phyloP scores from a whole-genome alignment of 2,888 invertebrate genomes.

The Cosmopolites sordidus region DNA sequence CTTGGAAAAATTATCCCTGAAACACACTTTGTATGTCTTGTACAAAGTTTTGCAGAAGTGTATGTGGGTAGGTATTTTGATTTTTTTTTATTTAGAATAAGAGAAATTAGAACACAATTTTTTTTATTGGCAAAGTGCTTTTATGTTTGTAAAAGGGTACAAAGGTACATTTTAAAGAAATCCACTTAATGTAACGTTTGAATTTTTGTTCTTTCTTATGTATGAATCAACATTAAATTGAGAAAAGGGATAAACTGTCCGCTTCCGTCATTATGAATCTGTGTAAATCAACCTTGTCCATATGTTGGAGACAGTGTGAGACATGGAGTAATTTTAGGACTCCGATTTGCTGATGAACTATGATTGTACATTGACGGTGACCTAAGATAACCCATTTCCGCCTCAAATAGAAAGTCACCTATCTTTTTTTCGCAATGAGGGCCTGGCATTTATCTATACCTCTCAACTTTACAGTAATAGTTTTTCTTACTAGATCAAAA shows the following conservation, averaged over 20 bases:
- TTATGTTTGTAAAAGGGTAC: too few relatives aligned
- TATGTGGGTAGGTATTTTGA: too few relatives aligned
- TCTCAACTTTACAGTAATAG: slow-evolving; percentile 4
- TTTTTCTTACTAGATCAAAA: slow-evolving; percentile 14
- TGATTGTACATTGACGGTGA: background rate
- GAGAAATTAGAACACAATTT: too few relatives aligned
- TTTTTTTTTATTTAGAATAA: too few relatives aligned
- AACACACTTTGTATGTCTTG: too few relatives aligned
- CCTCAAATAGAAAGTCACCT: slow-evolving; percentile 11
- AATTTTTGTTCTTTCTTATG: slow-evolving; percentile 2
- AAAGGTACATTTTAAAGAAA: too few relatives aligned
- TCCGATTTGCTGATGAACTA: slow-evolving; percentile 3
- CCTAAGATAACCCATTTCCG: slow-evolving; percentile 6
- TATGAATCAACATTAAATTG: slow-evolving; percentile 10
- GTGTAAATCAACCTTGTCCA: too few relatives aligned
- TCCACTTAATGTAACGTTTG: too few relatives aligned
- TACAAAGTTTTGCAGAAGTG: too few relatives aligned
- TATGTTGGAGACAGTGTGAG: slow-evolving; percentile 4
- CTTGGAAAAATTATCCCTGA: too few relatives aligned
- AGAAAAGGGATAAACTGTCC: background rate
- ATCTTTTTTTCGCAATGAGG: slow-evolving; percentile 16
- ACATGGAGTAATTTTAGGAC: slow-evolving; percentile 4
- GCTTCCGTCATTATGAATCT: too few relatives aligned
- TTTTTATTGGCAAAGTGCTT: too few relatives aligned
- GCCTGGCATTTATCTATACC: slow-evolving; percentile 7